A percentile compares a stretch with the other conserved stretches of the same genome.
Evolutionary conservation across 2,888 invertebrate genomes (phyloP).

Genomic region (Calameuta filiformis): DNA sequence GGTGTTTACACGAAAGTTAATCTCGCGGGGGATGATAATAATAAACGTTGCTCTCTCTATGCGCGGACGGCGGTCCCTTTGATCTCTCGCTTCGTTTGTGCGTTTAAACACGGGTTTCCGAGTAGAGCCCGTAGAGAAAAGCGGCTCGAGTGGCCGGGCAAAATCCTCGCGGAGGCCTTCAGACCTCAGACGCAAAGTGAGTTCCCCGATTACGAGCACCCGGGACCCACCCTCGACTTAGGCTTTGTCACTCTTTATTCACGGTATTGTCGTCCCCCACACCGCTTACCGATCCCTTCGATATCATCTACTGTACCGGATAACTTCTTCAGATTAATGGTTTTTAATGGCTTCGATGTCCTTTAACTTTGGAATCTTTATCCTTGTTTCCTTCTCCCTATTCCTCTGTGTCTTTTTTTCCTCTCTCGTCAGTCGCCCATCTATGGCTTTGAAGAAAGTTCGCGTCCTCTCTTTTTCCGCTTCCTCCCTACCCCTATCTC

Average conservation of each 20-base stretch:
- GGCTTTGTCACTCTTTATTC: constrained; percentile 38
- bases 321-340: constrained; percentile 43
- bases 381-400: constrained; percentile 5
- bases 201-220: constrained; percentile 43
- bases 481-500: neutral
- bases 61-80: constrained; percentile 45
- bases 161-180: constrained; percentile 40
- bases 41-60: constrained; percentile 46
- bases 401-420: neutral
- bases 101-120: constrained; percentile 60
- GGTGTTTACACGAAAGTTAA: constrained; percentile 53
- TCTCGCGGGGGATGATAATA: constrained; percentile 52
- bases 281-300: neutral
- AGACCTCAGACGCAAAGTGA: constrained; percentile 37
- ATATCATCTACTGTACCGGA: constrained; percentile 16
- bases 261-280: constrained; percentile 22
- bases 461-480: neutral
- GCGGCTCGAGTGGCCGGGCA: constrained; percentile 50
- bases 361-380: constrained; percentile 3
- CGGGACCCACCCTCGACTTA: neutral
- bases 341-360: constrained; percentile 38
- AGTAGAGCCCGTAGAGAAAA: constrained; percentile 44
- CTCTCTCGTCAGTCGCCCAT: neutral
- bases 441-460: neutral
- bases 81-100: constrained; percentile 62